These are phyloP conservation scores for Anguilla obscura DNA, from an alignment of 2,797 vertebrate species.

Conservation along the genomic window DNA sequence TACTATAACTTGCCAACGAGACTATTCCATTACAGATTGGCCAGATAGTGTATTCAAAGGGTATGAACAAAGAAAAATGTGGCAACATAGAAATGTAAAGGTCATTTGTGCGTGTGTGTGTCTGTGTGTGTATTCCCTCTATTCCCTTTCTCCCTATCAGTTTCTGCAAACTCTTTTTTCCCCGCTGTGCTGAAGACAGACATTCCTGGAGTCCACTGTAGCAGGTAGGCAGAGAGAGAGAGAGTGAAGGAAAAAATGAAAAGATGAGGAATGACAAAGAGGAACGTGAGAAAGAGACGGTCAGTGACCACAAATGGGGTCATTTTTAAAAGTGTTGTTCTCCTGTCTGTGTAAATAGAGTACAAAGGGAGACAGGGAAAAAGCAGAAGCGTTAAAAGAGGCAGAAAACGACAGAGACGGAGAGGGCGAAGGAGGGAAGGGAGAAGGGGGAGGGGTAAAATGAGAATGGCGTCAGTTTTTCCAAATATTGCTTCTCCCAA, in stretches of 20 bases:
- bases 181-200: not conserved
- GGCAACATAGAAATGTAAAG: not conserved
- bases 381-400: constrained; percentile 31
- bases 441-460: constrained; percentile 38
- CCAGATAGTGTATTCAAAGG: not conserved
- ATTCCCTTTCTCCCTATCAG: not conserved
- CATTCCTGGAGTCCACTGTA: constrained; percentile 11
- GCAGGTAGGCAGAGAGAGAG: constrained; percentile 39
- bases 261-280: constrained; percentile 35
- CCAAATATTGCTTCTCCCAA: constrained; percentile 41
- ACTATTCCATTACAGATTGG: not conserved
- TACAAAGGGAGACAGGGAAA: constrained; percentile 41
- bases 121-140: not conserved
- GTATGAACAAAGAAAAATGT: not conserved
- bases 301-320: not conserved
- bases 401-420: constrained; percentile 40
- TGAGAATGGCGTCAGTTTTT: constrained; percentile 41
- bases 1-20: not conserved
- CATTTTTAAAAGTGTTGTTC: constrained; percentile 3
- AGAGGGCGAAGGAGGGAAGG: constrained; percentile 42
- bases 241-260: constrained; percentile 48
- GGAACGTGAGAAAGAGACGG: constrained; percentile 25
- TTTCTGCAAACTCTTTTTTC: not conserved
- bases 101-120: not conserved
- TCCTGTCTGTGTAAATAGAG: not conserved